phyloP scores from a whole-genome alignment of 2,888 invertebrate species.

The Chaitophorus viminalis region DNA sequence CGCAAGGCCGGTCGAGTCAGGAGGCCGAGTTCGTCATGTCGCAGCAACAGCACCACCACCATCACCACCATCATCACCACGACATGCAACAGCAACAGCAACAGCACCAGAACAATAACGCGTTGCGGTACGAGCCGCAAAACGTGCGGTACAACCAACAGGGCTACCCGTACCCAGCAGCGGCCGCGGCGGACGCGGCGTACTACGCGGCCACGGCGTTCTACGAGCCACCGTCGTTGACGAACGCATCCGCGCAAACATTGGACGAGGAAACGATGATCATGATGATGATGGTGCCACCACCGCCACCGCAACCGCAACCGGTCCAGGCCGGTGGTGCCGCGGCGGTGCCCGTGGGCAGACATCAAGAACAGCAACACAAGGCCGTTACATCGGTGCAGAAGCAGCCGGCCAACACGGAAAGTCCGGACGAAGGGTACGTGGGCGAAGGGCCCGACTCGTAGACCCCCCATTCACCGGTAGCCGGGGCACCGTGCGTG shows the following conservation, averaged over 20 bases:
- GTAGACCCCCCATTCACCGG: not conserved
- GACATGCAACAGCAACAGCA: not conserved
- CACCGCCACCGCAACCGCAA: not conserved
- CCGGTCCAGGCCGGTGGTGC: not conserved
- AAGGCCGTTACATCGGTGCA: constrained; percentile 51
- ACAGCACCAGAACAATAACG: not conserved
- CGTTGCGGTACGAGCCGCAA: too few species aligned
- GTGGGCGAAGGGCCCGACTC: constrained; percentile 79
- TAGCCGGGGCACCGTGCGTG: too few species aligned
- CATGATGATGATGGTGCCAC: constrained; percentile 34
- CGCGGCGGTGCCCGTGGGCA: not conserved
- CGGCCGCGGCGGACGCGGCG: not conserved
- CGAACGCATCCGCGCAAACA: constrained; percentile 59
- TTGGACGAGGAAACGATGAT: constrained; percentile 46
- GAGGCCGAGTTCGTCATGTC: constrained; percentile 75
- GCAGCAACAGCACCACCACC: constrained; percentile 37
- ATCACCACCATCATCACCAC: constrained; percentile 29
- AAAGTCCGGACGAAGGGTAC: constrained; percentile 89
- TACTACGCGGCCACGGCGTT: constrained; percentile 5
- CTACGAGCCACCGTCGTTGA: constrained; percentile 49
- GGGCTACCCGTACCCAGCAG: constrained; percentile 38
- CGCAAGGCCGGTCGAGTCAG: constrained; percentile 70
- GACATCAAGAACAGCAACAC: constrained; percentile 48
- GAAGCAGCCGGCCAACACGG: constrained; percentile 68
- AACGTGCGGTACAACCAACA: constrained; percentile 56